Percentiles rank a stretch among this genome's conserved stretches.
Evolutionary conservation across 2,113 vertebrate species (phyloP).

Genomic region (Cryptotis parvus): DNA sequence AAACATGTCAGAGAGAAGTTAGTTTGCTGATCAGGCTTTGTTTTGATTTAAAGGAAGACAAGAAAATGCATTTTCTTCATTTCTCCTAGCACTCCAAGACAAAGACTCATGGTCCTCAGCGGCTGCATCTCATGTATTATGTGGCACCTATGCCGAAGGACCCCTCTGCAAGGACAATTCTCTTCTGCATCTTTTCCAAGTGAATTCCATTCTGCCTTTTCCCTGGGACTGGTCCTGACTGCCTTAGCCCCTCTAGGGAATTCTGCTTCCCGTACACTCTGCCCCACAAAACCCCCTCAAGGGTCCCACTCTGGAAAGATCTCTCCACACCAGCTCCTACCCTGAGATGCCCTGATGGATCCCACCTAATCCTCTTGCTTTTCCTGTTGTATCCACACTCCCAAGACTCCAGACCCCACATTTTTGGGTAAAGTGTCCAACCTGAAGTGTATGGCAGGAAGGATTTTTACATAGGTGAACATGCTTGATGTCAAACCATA

Average conservation of each 20-base stretch:
- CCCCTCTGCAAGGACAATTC: neutral
- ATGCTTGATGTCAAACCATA: neutral
- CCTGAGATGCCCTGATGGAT: neutral
- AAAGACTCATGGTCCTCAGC: neutral
- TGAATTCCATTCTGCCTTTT: neutral
- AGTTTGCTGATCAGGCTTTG: neutral
- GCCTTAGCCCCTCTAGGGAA: neutral
- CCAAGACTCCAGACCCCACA: too few relatives aligned
- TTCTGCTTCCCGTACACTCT: neutral
- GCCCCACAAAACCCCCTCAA: neutral
- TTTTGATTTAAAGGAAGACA: conserved; percentile 8
- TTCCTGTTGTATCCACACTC: neutral
- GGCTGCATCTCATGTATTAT: too few relatives aligned
- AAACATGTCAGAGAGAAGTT: neutral
- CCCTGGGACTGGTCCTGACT: neutral
- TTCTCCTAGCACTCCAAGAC: neutral
- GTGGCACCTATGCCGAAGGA: neutral
- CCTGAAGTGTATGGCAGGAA: neutral
- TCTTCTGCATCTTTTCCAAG: neutral
- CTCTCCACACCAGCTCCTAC: neutral
- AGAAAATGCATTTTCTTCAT: neutral
- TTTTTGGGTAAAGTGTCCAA: neutral
- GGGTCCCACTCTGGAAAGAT: neutral
- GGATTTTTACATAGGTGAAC: neutral
- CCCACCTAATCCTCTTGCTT: neutral